Evolutionary conservation across 2,888 invertebrate genomes (phyloP).

Genomic region (Agrotis puta): DNA sequence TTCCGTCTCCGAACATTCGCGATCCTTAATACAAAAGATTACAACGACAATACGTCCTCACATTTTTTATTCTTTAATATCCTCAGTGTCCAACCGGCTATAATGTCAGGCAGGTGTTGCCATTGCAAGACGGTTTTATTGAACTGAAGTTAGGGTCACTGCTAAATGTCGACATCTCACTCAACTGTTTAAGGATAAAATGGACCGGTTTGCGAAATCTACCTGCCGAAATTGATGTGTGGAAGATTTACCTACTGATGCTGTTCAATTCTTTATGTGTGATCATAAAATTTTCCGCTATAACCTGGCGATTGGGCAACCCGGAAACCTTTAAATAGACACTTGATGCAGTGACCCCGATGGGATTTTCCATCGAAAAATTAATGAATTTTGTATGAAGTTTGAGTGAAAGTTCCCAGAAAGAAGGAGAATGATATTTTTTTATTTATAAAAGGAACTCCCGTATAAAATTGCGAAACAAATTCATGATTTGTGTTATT

Average conservation of each 20-base stretch:
- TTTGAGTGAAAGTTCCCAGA: no score
- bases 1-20: background rate
- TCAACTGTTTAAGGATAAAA: slow-evolving; percentile 12
- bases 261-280: no score
- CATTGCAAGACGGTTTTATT: slow-evolving; percentile 5
- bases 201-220: slow-evolving; percentile 15
- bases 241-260: no score
- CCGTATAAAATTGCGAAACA: background rate
- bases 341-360: background rate
- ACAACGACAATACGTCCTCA: background rate
- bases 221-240: background rate
- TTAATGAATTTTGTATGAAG: background rate
- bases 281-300: background rate
- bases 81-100: background rate
- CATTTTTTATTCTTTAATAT: background rate
- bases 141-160: background rate
- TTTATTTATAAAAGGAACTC: background rate
- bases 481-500: no score
- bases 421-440: no score
- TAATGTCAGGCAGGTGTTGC: slow-evolving; percentile 30
- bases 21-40: background rate
- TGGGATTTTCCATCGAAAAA: background rate
- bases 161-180: slow-evolving; percentile 24
- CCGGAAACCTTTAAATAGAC: background rate
- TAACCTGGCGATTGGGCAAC: background rate